These are phyloP conservation scores for Caenorhabditis sp. DNA, from an alignment of 2,888 invertebrate genomes.

Conservation along the genomic window DNA sequence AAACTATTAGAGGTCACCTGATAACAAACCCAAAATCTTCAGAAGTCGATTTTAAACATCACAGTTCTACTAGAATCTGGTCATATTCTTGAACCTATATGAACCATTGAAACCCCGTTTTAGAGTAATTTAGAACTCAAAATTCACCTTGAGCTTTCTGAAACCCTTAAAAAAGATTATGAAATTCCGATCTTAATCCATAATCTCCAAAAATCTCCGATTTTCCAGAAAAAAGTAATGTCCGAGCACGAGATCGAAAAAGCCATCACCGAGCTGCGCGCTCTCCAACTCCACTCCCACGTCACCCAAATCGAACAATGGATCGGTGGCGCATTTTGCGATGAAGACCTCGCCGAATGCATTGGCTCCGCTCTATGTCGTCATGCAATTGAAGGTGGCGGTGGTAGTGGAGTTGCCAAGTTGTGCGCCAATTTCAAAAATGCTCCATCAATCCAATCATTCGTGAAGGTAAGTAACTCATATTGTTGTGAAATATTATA, in stretches of 20 bases:
- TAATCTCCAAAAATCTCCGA: no score
- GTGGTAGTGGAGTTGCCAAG: conserved; percentile 59
- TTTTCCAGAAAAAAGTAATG: conserved; percentile 47
- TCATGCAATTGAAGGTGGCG: conserved; percentile 67
- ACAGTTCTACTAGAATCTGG: no score
- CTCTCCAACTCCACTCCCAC: conserved; percentile 38
- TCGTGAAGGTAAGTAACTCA: conserved; percentile 40
- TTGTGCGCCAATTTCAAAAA: conserved; percentile 59
- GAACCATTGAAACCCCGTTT: no score
- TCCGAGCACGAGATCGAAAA: conserved; percentile 46
- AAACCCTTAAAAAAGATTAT: no score
- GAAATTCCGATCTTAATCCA: no score
- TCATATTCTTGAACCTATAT: no score
- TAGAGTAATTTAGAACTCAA: no score
- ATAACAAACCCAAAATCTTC: no score
- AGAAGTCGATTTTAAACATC: no score
- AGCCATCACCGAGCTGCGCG: conserved; percentile 41
- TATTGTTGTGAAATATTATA: no score
- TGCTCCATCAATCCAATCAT: conserved; percentile 52
- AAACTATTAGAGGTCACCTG: no score
- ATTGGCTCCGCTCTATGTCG: conserved; percentile 58
- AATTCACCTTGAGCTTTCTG: no score
- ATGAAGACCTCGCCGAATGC: conserved; percentile 52
- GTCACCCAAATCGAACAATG: conserved; percentile 47
- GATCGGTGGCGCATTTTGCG: conserved; percentile 56